phyloP scores from a whole-genome alignment of 2,888 invertebrate genomes.

The Agrilus biguttatus region DNA sequence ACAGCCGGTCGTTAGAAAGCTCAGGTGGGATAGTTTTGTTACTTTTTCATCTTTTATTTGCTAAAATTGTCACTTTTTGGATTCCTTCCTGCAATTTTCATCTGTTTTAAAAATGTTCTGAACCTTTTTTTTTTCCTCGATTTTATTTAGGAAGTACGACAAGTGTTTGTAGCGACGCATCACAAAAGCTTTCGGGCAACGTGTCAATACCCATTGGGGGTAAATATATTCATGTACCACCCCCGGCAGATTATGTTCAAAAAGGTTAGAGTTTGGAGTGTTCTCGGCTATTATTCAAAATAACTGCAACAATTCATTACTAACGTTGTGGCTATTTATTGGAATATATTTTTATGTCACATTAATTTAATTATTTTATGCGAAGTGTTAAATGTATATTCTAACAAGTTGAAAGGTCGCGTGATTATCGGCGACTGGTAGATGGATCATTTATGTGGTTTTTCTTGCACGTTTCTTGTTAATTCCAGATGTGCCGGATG shows the following conservation, averaged over 20 bases:
- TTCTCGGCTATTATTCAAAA: slow-evolving; percentile 1
- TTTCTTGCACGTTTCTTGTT: background rate
- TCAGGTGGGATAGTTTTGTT: slow-evolving; percentile 26
- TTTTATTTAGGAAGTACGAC: slow-evolving; percentile 24
- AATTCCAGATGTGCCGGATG: slow-evolving; percentile 15
- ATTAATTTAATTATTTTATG: too few relatives aligned
- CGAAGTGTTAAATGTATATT: background rate
- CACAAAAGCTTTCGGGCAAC: slow-evolving; percentile 48
- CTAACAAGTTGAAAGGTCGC: background rate
- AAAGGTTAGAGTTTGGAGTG: slow-evolving; percentile 14
- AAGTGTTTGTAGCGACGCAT: slow-evolving; percentile 34
- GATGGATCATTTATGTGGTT: too few relatives aligned
- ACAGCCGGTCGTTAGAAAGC: slow-evolving; percentile 40
- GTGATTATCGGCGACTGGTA: too few relatives aligned
- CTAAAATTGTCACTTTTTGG: too few relatives aligned
- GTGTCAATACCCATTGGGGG: slow-evolving; percentile 64
- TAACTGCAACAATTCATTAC: slow-evolving; percentile 1
- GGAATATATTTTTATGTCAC: background rate
- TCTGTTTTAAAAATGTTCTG: too few relatives aligned
- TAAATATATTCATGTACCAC: slow-evolving; percentile 65
- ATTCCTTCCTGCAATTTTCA: too few relatives aligned
- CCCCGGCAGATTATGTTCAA: slow-evolving; percentile 47
- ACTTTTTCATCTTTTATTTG: background rate
- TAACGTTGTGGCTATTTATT: background rate
- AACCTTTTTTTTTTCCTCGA: too few relatives aligned